A percentile compares a stretch with the other conserved stretches of the same genome.
These are phyloP conservation scores for Sterrhoptilus dennistouni DNA, from an alignment of 2,113 vertebrate species.

Conservation along the genomic window DNA sequence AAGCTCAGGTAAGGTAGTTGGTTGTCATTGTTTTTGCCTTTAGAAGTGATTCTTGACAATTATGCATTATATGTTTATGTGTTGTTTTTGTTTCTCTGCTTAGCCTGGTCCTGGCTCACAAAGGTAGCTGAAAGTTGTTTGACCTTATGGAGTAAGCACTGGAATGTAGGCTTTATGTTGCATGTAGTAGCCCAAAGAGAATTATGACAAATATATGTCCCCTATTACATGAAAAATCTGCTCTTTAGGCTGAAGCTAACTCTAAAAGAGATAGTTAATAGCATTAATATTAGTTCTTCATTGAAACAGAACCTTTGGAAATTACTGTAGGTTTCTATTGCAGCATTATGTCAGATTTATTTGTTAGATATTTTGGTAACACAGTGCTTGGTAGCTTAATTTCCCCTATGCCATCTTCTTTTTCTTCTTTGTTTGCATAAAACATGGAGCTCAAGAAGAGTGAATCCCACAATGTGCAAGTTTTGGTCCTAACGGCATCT, in stretches of 20 bases:
- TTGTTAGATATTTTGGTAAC: background rate
- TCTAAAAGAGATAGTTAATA: background rate
- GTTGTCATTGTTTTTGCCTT: background rate
- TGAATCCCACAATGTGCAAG: background rate
- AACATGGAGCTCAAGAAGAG: background rate
- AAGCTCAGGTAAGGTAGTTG: background rate
- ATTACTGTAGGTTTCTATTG: background rate
- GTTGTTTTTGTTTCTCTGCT: background rate
- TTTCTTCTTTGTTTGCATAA: background rate
- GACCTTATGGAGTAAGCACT: background rate
- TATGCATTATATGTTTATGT: background rate
- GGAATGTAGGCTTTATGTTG: background rate
- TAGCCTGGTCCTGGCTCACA: background rate
- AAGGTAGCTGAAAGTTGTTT: background rate
- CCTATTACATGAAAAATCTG: background rate
- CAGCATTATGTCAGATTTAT: background rate
- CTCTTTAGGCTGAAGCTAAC: background rate
- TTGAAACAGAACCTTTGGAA: background rate
- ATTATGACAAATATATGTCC: background rate
- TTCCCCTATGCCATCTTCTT: fast-evolving
- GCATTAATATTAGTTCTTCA: background rate
- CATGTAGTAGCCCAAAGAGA: background rate
- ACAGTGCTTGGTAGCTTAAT: background rate
- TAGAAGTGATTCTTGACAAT: background rate
- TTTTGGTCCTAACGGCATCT: background rate